Conservation (phyloP, 2,113 vertebrate genomes). For the Pagrus major region DNA sequence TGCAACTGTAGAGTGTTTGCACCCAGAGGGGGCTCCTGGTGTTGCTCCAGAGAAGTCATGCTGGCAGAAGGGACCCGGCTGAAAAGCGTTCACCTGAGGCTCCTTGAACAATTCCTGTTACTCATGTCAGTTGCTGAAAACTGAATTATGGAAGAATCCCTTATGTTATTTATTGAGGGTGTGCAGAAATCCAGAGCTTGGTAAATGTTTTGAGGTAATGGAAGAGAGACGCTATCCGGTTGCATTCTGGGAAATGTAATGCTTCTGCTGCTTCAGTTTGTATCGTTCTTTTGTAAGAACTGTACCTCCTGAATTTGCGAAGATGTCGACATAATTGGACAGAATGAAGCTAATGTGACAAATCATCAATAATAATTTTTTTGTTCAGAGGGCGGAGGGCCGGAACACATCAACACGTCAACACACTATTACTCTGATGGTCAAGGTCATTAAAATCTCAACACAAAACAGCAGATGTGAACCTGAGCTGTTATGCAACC, state of each 20-base stretch:
- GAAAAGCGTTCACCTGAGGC: neutral
- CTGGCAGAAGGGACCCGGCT: neutral
- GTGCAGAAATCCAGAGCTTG: neutral
- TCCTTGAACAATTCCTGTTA: neutral
- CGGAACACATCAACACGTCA: too few species aligned
- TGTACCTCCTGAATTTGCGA: neutral
- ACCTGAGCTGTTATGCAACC: neutral
- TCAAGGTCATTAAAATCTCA: neutral
- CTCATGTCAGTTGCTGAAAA: neutral
- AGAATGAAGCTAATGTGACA: neutral
- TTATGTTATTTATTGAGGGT: neutral
- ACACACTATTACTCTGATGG: neutral
- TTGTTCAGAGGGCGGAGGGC: neutral
- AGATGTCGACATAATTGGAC: neutral
- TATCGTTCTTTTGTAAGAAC: neutral
- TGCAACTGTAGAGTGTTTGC: neutral
- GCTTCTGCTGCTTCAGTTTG: neutral
- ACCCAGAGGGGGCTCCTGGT: neutral
- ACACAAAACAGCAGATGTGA: conserved; percentile 18
- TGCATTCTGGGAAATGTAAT: neutral
- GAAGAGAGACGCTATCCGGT: neutral
- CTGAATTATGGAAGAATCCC: neutral
- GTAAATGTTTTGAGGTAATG: too few species aligned
- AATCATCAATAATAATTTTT: neutral
- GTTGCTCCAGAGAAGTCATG: neutral